A percentile compares a stretch with the other conserved stretches of the same genome.
Conservation (phyloP, 2,797 vertebrate genomes). For the Arnoldichthys spilopterus region DNA sequence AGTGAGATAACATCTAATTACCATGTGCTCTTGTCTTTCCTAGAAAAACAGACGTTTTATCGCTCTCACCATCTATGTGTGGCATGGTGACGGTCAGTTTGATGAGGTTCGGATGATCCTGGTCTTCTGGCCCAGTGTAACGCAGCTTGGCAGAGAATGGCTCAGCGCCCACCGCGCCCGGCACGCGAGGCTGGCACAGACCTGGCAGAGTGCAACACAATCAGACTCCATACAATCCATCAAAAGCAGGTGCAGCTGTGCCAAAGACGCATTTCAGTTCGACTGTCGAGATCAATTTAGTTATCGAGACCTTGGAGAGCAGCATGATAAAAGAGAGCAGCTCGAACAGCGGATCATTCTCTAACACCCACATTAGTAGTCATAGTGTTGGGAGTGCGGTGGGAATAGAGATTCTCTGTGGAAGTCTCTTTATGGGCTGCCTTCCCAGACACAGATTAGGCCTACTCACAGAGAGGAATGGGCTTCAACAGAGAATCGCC, state of each 20-base stretch:
- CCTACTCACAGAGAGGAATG: not conserved
- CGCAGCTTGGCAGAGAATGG: conserved; percentile 94
- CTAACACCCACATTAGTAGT: conserved; percentile 4
- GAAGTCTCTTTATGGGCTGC: conserved; percentile 12
- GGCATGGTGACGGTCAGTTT: conserved; percentile 94
- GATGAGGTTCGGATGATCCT: conserved; percentile 87
- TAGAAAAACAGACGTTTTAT: too few relatives aligned
- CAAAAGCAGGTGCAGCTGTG: not conserved
- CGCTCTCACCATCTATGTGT: conserved; percentile 93
- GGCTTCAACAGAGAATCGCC: not conserved
- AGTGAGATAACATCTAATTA: too few relatives aligned
- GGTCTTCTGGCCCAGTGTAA: conserved; percentile 89
- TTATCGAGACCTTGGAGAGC: conserved; percentile 16
- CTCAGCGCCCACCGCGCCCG: conserved; percentile 90
- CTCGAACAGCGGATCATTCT: conserved; percentile 8
- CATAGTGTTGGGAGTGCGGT: not conserved
- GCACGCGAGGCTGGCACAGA: conserved; percentile 89
- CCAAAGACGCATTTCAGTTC: not conserved
- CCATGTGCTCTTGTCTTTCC: too few relatives aligned
- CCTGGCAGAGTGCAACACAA: conserved; percentile 67
- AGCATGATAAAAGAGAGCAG: not conserved
- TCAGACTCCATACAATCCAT: conserved; percentile 37
- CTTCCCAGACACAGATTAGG: conserved; percentile 32
- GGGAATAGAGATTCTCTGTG: conserved; percentile 9
- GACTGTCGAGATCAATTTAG: not conserved